phyloP scores from a whole-genome alignment of 2,888 invertebrate species.

The Slavum lentiscoides region DNA sequence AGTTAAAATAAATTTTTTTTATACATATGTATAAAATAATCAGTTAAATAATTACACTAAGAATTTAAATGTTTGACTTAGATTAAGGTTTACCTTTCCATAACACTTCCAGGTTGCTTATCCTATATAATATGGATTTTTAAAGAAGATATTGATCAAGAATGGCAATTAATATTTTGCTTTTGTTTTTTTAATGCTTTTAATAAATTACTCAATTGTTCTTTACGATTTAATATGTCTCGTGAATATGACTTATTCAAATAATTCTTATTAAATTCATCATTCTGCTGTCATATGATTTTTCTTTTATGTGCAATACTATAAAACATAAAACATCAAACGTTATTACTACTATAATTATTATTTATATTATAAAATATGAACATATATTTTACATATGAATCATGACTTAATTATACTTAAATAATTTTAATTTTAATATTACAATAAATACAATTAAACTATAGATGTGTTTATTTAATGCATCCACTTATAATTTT shows the following conservation, averaged over 20 bases:
- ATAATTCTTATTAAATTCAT: neutral
- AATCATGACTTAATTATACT: too few relatives aligned
- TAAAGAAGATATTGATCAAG: neutral
- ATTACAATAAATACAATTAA: too few relatives aligned
- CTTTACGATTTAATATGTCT: conserved; percentile 17
- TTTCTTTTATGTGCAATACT: conserved; percentile 8
- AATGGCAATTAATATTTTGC: neutral
- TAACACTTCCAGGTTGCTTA: too few relatives aligned
- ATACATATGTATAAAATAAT: too few relatives aligned
- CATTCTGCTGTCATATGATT: conserved; percentile 18
- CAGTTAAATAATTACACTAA: too few relatives aligned
- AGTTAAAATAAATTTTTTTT: too few relatives aligned
- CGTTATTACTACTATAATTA: neutral
- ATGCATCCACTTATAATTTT: too few relatives aligned
- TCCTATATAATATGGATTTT: too few relatives aligned
- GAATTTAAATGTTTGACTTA: too few relatives aligned
- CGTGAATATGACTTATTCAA: neutral
- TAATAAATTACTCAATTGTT: conserved; percentile 38
- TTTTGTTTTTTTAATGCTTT: conserved; percentile 36
- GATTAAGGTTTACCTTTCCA: too few relatives aligned
- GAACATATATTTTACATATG: neutral
- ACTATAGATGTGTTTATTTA: too few relatives aligned
- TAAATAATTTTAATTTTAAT: too few relatives aligned
- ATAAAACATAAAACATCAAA: conserved; percentile 11
- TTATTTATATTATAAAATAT: neutral